These are phyloP conservation scores for Amorpha juglandis DNA, from an alignment of 2,888 invertebrate species.

Conservation along the genomic window DNA sequence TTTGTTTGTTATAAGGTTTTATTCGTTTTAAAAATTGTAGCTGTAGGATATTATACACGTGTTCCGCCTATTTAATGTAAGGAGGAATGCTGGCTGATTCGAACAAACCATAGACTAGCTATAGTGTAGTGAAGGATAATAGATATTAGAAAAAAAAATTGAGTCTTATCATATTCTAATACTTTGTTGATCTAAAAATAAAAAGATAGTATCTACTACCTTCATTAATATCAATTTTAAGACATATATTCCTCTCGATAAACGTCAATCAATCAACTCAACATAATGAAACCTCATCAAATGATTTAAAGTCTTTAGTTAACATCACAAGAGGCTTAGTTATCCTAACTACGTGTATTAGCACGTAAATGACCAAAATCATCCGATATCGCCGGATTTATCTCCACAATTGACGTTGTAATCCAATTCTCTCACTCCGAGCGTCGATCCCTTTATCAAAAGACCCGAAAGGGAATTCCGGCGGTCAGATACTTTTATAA, in stretches of 20 bases:
- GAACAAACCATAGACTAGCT: too few species aligned
- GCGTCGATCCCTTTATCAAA: constrained; percentile 57
- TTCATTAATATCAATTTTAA: background rate
- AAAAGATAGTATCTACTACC: too few species aligned
- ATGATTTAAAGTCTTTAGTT: constrained; percentile 12
- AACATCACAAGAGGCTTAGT: constrained; percentile 17
- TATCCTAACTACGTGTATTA: constrained; percentile 21
- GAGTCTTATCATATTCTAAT: too few species aligned
- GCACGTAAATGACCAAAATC: constrained; percentile 25
- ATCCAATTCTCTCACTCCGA: constrained; percentile 49
- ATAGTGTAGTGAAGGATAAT: too few species aligned
- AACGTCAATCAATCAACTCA: constrained; percentile 11
- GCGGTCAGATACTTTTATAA: constrained; percentile 29
- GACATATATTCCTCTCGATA: constrained; percentile 3
- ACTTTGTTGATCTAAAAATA: too few species aligned
- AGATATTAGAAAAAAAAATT: too few species aligned
- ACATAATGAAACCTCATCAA: constrained; percentile 15
- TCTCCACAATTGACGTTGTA: constrained; percentile 44
- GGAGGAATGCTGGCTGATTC: too few species aligned
- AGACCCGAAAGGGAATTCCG: constrained; percentile 57
- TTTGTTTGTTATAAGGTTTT: too few species aligned
- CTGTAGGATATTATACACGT: too few species aligned
- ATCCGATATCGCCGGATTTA: constrained; percentile 27
- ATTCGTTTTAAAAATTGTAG: too few species aligned
- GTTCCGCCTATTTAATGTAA: too few species aligned